Evolutionary conservation across 2,888 invertebrate genomes (phyloP).

Genomic region (Athetis lepigone): DNA sequence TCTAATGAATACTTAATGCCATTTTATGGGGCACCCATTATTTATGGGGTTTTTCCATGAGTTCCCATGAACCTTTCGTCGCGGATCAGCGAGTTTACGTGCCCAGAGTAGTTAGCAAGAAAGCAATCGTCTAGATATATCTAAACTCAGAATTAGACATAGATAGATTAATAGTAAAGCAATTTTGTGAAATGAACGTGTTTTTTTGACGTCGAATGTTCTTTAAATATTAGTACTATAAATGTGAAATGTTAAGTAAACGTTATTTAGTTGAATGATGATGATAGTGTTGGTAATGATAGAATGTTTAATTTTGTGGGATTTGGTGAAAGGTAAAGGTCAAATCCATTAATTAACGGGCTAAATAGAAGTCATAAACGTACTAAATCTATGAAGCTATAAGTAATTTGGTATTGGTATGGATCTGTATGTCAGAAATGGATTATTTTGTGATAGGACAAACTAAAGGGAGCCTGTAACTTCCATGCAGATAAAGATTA

Average conservation of each 20-base stretch:
- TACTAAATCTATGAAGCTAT: too few relatives aligned
- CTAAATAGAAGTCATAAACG: too few relatives aligned
- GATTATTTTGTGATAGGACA: too few relatives aligned
- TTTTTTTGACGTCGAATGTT: neutral
- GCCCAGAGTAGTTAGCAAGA: constrained; percentile 47
- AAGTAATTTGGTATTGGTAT: too few relatives aligned
- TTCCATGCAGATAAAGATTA: too few relatives aligned
- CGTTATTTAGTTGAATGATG: neutral
- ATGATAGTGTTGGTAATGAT: too few relatives aligned
- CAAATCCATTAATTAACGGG: too few relatives aligned
- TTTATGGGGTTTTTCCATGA: constrained; percentile 58
- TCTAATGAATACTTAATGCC: constrained; percentile 80
- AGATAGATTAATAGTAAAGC: constrained; percentile 18
- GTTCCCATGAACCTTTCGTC: constrained; percentile 63
- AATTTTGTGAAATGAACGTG: neutral
- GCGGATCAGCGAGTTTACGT: constrained; percentile 62
- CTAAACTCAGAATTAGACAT: constrained; percentile 26
- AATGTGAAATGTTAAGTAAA: too few relatives aligned
- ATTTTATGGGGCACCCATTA: constrained; percentile 75
- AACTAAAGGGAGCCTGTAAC: too few relatives aligned
- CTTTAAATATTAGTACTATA: too few relatives aligned
- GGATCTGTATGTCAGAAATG: too few relatives aligned
- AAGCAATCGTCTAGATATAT: constrained; percentile 55
- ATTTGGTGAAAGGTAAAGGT: too few relatives aligned
- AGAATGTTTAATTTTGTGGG: neutral